Conservation (phyloP, 2,888 invertebrate species). For the Beris morrisii region DNA sequence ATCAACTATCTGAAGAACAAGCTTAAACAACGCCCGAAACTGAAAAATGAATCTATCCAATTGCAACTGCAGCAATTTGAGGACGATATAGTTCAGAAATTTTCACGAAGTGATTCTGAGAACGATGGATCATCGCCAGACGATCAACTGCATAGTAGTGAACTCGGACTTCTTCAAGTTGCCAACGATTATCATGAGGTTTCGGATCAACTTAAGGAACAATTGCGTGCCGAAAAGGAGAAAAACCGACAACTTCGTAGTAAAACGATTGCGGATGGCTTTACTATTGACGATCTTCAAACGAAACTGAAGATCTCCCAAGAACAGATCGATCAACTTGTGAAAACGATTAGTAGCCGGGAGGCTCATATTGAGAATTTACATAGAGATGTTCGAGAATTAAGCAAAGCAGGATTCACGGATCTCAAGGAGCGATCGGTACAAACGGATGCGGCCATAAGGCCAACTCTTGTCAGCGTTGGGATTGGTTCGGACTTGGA, state of each 20-base stretch:
- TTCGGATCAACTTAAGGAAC: conserved; percentile 7
- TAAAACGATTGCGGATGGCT: not conserved
- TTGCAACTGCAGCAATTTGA: not conserved
- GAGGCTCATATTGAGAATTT: conserved; percentile 4
- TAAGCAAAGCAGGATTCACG: not conserved
- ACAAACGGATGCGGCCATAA: not conserved
- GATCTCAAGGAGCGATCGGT: not conserved
- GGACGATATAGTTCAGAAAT: not conserved
- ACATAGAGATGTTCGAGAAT: not conserved
- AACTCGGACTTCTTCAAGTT: not conserved
- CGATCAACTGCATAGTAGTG: not conserved
- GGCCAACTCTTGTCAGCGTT: not conserved
- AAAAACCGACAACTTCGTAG: not conserved
- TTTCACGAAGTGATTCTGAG: too few relatives aligned
- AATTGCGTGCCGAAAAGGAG: not conserved
- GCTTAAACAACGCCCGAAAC: not conserved
- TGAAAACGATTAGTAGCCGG: not conserved
- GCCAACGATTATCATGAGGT: not conserved
- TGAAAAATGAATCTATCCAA: not conserved
- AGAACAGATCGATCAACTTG: not conserved
- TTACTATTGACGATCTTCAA: conserved; percentile 4
- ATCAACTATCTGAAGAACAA: not conserved
- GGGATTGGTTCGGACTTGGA: not conserved
- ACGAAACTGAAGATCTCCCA: not conserved
- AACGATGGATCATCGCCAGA: not conserved